Evolutionary conservation across 2,888 invertebrate species (phyloP).

Genomic region (Synanthedon myopaeformis): DNA sequence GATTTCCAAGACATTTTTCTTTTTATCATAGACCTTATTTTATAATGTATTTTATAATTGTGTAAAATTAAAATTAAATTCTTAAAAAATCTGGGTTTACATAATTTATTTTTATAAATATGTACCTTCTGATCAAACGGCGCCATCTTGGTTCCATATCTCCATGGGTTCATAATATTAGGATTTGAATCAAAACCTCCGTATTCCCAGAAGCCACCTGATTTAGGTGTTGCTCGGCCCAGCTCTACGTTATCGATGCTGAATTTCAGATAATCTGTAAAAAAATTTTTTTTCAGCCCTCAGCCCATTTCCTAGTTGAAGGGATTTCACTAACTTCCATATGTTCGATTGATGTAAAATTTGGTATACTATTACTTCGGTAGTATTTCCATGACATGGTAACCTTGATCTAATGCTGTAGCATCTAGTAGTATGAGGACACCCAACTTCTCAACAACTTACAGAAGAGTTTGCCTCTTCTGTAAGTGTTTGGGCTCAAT

Average conservation of each 20-base stretch:
- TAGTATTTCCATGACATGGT: no score
- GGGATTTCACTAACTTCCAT: no score
- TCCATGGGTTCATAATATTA: conserved; percentile 69
- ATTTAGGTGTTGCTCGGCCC: conserved; percentile 61
- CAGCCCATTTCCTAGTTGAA: no score
- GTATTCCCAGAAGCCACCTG: conserved; percentile 75
- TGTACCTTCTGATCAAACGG: conserved; percentile 75
- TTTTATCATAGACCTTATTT: conserved; percentile 27
- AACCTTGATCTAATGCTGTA: no score
- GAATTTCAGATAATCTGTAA: conserved; percentile 50
- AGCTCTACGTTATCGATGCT: conserved; percentile 64
- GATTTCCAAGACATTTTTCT: no score
- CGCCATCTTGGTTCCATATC: conserved; percentile 69
- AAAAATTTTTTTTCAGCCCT: background rate
- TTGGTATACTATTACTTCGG: no score
- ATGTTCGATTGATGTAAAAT: no score
- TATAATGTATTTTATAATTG: conserved; percentile 66
- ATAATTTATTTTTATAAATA: background rate
- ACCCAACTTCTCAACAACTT: no score
- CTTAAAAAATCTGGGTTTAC: background rate
- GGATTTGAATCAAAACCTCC: conserved; percentile 66
- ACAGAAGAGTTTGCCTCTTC: no score
- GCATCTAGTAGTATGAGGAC: no score
- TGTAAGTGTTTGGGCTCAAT: no score
- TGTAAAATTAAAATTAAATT: conserved; percentile 57